These are phyloP conservation scores for Stratiomys singularior DNA, from an alignment of 2,888 invertebrate species.

Conservation along the genomic window DNA sequence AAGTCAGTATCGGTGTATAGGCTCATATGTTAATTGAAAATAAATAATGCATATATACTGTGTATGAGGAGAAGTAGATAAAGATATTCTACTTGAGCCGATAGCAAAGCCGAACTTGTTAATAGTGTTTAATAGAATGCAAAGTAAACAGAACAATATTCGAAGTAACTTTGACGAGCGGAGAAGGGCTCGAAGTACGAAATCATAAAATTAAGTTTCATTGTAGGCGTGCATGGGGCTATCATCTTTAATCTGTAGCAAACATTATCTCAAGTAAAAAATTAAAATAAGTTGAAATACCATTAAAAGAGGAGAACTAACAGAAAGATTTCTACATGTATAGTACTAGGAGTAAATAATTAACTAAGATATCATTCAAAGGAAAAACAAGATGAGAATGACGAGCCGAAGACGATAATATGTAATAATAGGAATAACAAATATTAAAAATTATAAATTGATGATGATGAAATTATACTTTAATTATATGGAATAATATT, in stretches of 20 bases:
- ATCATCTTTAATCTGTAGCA: neutral
- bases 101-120: neutral
- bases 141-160: neutral
- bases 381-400: neutral
- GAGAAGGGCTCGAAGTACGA: neutral
- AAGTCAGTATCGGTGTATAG: neutral
- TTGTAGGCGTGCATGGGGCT: constrained; percentile 7
- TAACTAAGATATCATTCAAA: constrained; percentile 14
- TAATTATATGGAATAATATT: constrained; percentile 30
- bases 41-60: neutral
- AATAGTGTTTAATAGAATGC: constrained; percentile 3
- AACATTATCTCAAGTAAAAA: neutral
- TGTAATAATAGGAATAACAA: constrained; percentile 31
- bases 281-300: too few species aligned
- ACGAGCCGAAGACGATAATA: neutral
- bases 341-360: constrained; percentile 14
- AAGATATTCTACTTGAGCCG: neutral
- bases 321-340: constrained; percentile 27
- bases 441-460: constrained; percentile 1
- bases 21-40: neutral
- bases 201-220: constrained; percentile 9
- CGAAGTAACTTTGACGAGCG: neutral
- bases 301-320: neutral
- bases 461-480: constrained; percentile 37
- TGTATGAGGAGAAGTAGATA: neutral